phyloP scores from a whole-genome alignment of 2,113 vertebrate genomes.

The Saguinus midas region DNA sequence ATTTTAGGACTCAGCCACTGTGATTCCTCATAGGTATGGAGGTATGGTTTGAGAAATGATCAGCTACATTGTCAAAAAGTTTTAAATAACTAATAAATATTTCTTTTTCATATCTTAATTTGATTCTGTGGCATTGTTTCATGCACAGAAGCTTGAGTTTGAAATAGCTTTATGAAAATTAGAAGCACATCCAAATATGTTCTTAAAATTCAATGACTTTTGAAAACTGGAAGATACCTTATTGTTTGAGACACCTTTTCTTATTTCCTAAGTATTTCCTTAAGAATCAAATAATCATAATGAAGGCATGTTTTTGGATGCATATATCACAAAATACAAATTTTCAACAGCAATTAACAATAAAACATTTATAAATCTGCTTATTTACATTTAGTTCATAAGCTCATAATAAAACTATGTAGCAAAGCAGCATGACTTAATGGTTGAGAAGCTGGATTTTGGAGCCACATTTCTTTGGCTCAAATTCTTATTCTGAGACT shows the following conservation, averaged over 20 bases:
- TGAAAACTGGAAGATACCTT: not conserved
- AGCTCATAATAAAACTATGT: not conserved
- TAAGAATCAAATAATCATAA: not conserved
- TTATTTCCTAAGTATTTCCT: not conserved
- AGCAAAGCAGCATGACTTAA: not conserved
- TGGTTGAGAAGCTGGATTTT: not conserved
- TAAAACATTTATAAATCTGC: not conserved
- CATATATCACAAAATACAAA: not conserved
- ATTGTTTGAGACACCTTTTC: not conserved
- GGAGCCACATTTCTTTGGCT: not conserved
- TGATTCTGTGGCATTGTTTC: not conserved
- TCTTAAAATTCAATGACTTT: not conserved
- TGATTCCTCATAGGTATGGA: not conserved
- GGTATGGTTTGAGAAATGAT: not conserved
- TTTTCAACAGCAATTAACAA: not conserved
- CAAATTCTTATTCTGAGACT: not conserved
- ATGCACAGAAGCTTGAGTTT: not conserved
- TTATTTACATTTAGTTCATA: not conserved
- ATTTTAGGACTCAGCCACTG: not conserved
- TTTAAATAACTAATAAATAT: not conserved
- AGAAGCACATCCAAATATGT: not conserved
- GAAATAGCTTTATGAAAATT: not conserved
- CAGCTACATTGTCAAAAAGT: too few species aligned
- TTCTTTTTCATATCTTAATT: not conserved
- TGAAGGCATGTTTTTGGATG: not conserved